A percentile compares a stretch with the other conserved stretches of the same genome.
Conservation (phyloP, 1,140 invertebrate species). For the Tachypleus tridentatus region DNA sequence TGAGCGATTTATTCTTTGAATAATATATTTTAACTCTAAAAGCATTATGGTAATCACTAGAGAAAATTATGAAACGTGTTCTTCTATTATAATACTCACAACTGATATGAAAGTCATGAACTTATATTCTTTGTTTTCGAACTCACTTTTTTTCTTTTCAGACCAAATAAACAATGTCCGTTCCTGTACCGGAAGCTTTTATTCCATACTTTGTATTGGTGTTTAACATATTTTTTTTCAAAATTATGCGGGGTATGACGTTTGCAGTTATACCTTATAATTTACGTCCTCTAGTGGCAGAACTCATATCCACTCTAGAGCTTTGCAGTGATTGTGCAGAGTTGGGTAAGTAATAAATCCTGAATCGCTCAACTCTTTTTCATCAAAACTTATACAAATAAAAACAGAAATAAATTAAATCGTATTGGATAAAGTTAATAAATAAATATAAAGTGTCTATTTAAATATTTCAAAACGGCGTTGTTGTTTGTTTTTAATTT, state of each 20-base stretch:
- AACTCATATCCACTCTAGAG: slow-evolving; percentile 26
- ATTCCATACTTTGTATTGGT: slow-evolving; percentile 22
- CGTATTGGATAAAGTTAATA: slow-evolving; percentile 2
- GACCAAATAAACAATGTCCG: slow-evolving; percentile 26
- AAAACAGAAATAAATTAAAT: slow-evolving; percentile 3
- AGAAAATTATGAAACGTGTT: no score
- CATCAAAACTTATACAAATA: slow-evolving; percentile 1
- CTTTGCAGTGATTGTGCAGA: slow-evolving; percentile 25
- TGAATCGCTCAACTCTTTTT: not conserved
- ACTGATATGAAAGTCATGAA: no score
- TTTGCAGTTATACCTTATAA: slow-evolving; percentile 11
- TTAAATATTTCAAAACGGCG: slow-evolving; percentile 1
- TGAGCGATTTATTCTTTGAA: no score
- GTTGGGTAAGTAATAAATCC: slow-evolving; percentile 21
- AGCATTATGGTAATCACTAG: no score
- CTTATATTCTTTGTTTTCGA: no score
- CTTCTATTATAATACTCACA: no score
- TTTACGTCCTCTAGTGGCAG: slow-evolving; percentile 15
- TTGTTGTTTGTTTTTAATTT: no score
- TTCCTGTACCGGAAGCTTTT: slow-evolving; percentile 9
- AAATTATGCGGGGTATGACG: slow-evolving; percentile 11
- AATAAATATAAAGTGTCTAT: not conserved
- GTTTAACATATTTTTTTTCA: slow-evolving; percentile 19
- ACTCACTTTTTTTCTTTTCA: no score
- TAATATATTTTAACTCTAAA: no score